Evolutionary conservation across 2,797 vertebrate genomes (phyloP), one percentile per base, ranked within the genome.

Genomic region (Crax fasciolata): DNA sequence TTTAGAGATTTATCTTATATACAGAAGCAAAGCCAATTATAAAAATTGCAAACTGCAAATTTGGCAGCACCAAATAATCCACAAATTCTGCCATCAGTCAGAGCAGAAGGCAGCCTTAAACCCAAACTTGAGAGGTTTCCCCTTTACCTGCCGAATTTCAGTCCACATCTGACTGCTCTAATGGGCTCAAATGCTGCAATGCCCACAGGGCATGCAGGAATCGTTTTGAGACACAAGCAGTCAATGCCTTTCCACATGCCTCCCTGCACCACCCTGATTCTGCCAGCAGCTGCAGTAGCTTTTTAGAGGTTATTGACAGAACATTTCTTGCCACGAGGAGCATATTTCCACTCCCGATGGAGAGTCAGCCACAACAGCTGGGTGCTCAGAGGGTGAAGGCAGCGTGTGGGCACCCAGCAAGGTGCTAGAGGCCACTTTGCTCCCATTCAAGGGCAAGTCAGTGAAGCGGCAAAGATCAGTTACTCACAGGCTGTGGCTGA

Each of bases 151-250:
- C 11, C 74, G 44, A 43, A 5, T 79, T 59, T 58, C 63, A 19
- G 63, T 41, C 44, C 38, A 18, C 13, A 46, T 7, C 55, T 55
- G 44, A 24, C 51, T 52, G 63, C 46, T 76, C 18, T 14, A 11
- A 46, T 8, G 61, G 30, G 35, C 43, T 65, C 65, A 14, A 27
- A 19, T 3, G 8, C 49, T 73, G 41, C 72, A 48, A 30, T 4
- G 3, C 9, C 11, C 10, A 3, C 15, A 2, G 0, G 2, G 13
- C 51, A 57, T 6, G 32, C 35, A 35, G 30, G 19, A 46, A 62
- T 10, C 25, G 79, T 49, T 43, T 63, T 21, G 21, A 41, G 71
- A 43, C 25, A 21, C 1, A 8, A 66, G 41, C 59, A 11, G 30
- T 32, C 5, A 3, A 20, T 39, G 70, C 35, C 71, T 15, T 54